Evolutionary conservation across 1,140 invertebrate genomes (phyloP), one percentile per base, ranked within the genome.

Genomic region (Drosophila ambigua): DNA sequence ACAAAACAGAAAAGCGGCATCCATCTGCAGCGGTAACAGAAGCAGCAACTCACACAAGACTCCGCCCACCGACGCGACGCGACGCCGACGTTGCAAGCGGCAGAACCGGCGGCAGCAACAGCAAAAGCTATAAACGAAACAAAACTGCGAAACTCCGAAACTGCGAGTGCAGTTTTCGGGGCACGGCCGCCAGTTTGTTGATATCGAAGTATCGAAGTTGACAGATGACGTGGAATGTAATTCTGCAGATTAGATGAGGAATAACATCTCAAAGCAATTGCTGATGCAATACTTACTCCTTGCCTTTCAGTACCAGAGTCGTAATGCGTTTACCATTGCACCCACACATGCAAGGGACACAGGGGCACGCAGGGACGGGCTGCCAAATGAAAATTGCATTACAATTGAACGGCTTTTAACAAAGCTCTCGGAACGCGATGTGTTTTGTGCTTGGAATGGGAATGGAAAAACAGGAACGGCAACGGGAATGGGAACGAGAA

Each of bases 171-270:
- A 69, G 65, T 76, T 75, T 76, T 72, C 72, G 78, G 69, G 82
- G 64, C 69, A 72, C 65, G 69, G 55, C 75, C 79, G 78, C 75
- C 83, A 88, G 75, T 79, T 87, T 87, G 88, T 87, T 87, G 83
- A 88, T 87, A 87, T n/a, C n/a, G n/a, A n/a, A n/a, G 49, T 26
- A 23, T 4, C 15, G 44, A 23, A 28, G 24, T 35, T 23, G 28
- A 62, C 15, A 44, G 58, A 13, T 24, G 43, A 26, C n/a, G 23
- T 39, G 48, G 9, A n/a, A 13, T 31, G 24, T 50, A 28, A 26
- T 50, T 13, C 23, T 11, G 11, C 2, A n/a, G 23, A 3, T 50
- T 28, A 26, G 13, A 23, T 48, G 20, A 4, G 8, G 23, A 48
- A 2, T 23, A 7, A 48, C 15, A 55, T 5, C 4, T 1, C 39